Evolutionary conservation across 2,888 invertebrate species (phyloP).

Genomic region (Leptarthrus brevirostris): DNA sequence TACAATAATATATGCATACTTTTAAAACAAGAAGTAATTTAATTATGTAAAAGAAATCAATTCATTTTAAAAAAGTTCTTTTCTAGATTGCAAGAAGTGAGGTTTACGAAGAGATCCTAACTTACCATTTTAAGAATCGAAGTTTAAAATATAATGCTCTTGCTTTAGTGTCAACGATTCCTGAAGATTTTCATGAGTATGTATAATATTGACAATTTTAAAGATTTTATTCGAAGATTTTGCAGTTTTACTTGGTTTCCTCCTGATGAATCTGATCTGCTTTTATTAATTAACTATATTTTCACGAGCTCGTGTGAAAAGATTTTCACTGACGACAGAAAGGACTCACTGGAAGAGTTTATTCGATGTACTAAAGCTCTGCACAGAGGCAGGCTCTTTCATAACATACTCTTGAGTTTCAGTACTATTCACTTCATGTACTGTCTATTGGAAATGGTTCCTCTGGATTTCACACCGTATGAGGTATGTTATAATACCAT

Average conservation of each 20-base stretch:
- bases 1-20: not conserved
- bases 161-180: not conserved
- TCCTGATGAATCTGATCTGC: not conserved
- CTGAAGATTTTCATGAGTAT: not conserved
- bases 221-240: too few species aligned
- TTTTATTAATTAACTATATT: not conserved
- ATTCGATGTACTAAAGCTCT: not conserved
- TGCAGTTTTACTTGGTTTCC: not conserved
- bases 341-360: not conserved
- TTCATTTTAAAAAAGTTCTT: not conserved
- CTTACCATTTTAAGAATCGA: not conserved
- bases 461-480: too few species aligned
- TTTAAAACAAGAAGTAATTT: not conserved
- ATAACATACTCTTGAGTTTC: constrained; percentile 50
- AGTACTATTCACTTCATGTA: constrained; percentile 49
- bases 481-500: too few species aligned
- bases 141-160: too few species aligned
- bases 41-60: too few species aligned
- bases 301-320: not conserved
- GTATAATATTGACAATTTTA: not conserved
- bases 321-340: not conserved
- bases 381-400: constrained; percentile 45
- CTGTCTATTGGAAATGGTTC: constrained; percentile 33
- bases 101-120: not conserved
- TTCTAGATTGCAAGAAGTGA: not conserved